Percentiles rank a stretch among this genome's conserved stretches.
phyloP scores from a whole-genome alignment of 2,797 vertebrate species.

The Ara ararauna region DNA sequence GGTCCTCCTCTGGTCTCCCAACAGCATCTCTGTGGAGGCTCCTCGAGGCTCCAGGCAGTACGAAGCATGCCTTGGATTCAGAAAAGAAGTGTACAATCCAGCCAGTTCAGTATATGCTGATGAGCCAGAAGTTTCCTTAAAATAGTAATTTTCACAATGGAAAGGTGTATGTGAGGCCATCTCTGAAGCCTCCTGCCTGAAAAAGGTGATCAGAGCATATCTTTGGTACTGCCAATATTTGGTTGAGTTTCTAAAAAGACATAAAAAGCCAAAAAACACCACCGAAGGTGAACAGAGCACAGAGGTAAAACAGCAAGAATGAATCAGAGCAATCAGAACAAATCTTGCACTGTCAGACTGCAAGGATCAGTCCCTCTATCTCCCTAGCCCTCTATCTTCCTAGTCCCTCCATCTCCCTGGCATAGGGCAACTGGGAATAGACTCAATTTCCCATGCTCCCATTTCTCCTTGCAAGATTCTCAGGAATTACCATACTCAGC shows the following conservation, averaged over 20 bases:
- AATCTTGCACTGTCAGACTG: neutral
- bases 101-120: neutral
- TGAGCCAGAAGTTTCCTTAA: neutral
- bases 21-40: neutral
- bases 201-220: neutral
- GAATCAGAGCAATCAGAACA: neutral
- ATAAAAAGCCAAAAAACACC: neutral
- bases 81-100: neutral
- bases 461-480: neutral
- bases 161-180: neutral
- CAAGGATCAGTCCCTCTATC: neutral
- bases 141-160: neutral
- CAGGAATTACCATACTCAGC: neutral
- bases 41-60: neutral
- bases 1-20: neutral
- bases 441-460: neutral
- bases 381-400: neutral
- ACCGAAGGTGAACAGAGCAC: neutral
- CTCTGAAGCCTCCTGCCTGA: neutral
- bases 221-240: neutral
- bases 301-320: neutral
- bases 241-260: neutral
- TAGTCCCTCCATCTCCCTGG: neutral
- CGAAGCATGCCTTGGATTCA: neutral
- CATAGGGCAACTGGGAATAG: neutral